Conservation (phyloP, 2,113 vertebrate genomes). For the Telmatochromis bifrenatus region DNA sequence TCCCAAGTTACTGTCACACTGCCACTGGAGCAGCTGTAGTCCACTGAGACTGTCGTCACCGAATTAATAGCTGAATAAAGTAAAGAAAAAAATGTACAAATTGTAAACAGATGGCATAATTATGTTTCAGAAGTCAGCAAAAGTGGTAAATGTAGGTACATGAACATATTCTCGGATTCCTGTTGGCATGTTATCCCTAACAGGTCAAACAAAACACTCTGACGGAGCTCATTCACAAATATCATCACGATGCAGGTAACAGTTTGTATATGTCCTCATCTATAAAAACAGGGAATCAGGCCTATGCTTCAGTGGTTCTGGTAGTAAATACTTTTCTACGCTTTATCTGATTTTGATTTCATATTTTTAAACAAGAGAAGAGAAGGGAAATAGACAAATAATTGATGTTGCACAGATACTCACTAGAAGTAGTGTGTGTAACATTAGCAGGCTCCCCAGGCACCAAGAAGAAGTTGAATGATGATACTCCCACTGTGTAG, state of each 20-base stretch:
- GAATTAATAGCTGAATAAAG: conserved; percentile 40
- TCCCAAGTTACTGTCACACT: conserved; percentile 55
- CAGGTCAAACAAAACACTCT: not conserved
- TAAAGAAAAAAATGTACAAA: not conserved
- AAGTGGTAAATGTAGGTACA: not conserved
- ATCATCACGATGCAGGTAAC: not conserved
- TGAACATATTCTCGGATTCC: not conserved
- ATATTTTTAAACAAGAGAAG: not conserved
- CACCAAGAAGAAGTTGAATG: conserved; percentile 59
- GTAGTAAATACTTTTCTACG: not conserved
- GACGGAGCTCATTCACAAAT: not conserved
- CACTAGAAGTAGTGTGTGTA: conserved; percentile 57
- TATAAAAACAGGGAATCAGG: not conserved
- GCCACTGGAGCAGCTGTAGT: conserved; percentile 52
- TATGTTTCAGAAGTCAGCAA: not conserved
- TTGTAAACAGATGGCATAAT: not conserved
- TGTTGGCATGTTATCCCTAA: not conserved
- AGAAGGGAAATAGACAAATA: not conserved
- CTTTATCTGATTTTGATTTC: not conserved
- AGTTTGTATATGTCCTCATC: not conserved
- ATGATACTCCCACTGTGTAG: conserved; percentile 70
- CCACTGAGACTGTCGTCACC: conserved; percentile 29
- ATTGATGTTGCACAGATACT: conserved; percentile 36
- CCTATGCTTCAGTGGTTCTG: not conserved
- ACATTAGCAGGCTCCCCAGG: conserved; percentile 59